These are phyloP conservation scores for Nixonia krombeini DNA, from an alignment of 1,140 invertebrate genomes.

Conservation along the genomic window DNA sequence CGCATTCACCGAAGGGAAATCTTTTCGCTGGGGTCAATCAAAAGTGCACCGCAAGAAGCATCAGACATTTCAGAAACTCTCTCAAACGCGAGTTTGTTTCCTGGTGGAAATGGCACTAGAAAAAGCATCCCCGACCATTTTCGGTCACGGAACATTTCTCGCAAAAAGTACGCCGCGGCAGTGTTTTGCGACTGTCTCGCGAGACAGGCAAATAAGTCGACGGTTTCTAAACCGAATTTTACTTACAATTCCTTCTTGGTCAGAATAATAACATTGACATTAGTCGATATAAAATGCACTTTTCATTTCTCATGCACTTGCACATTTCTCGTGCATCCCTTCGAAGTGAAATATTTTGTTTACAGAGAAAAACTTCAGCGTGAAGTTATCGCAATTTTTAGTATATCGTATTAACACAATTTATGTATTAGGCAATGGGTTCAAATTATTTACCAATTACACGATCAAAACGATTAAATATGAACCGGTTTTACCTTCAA, in stretches of 20 bases:
- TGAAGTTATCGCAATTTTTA: constrained; percentile 14
- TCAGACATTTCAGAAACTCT: not conserved
- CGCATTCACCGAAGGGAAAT: too few species aligned
- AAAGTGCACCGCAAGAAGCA: not conserved
- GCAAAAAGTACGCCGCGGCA: constrained; percentile 40
- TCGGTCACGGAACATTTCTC: constrained; percentile 61
- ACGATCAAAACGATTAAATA: constrained; percentile 49
- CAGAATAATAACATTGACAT: too few species aligned
- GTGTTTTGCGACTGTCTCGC: constrained; percentile 49
- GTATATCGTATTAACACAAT: constrained; percentile 28
- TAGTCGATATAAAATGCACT: too few species aligned
- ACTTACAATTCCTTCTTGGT: too few species aligned
- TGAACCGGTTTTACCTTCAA: constrained; percentile 46
- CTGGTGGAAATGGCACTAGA: constrained; percentile 37
- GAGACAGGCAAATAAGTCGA: too few species aligned
- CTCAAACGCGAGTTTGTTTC: constrained; percentile 57
- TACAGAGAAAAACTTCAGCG: constrained; percentile 13
- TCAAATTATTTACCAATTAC: constrained; percentile 50
- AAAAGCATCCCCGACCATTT: constrained; percentile 35
- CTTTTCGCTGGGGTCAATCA: not conserved
- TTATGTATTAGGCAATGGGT: constrained; percentile 45
- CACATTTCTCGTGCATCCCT: too few species aligned
- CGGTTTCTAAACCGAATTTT: too few species aligned
- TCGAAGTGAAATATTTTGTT: too few species aligned
- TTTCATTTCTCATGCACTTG: too few species aligned